These are phyloP conservation scores for Origma solitaria DNA, from an alignment of 2,113 vertebrate genomes.

Conservation along the genomic window DNA sequence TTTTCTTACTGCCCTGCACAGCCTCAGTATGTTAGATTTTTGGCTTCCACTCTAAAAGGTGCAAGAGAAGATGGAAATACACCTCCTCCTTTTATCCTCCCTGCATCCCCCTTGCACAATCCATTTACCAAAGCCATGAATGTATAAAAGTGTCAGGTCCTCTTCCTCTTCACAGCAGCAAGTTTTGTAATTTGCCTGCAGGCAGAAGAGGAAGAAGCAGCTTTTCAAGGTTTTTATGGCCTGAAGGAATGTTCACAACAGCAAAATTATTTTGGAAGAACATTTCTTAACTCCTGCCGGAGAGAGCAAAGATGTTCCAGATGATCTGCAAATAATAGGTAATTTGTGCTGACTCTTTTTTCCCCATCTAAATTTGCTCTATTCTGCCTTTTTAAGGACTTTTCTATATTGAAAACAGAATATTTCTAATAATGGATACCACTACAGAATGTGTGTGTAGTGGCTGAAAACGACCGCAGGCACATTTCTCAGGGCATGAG, in stretches of 20 bases:
- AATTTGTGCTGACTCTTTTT: neutral
- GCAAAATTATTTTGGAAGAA: neutral
- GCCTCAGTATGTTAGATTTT: neutral
- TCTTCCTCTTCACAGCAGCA: neutral
- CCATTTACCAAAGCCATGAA: neutral
- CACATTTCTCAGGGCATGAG: neutral
- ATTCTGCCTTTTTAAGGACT: neutral
- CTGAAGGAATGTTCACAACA: neutral
- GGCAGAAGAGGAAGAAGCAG: neutral
- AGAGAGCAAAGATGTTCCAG: constrained; percentile 11
- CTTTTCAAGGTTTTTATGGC: neutral
- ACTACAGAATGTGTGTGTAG: neutral
- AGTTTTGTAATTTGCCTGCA: neutral
- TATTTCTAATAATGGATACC: neutral
- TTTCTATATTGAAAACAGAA: neutral
- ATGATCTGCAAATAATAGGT: neutral
- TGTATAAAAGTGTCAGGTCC: neutral
- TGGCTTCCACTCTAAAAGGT: neutral
- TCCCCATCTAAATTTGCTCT: neutral
- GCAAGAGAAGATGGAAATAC: neutral
- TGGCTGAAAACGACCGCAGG: neutral
- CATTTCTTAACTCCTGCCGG: neutral
- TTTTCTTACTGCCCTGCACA: neutral
- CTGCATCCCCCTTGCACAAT: neutral
- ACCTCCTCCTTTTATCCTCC: neutral